Conservation (phyloP, 2,113 vertebrate species). For the Corythornis madagascariensis region DNA sequence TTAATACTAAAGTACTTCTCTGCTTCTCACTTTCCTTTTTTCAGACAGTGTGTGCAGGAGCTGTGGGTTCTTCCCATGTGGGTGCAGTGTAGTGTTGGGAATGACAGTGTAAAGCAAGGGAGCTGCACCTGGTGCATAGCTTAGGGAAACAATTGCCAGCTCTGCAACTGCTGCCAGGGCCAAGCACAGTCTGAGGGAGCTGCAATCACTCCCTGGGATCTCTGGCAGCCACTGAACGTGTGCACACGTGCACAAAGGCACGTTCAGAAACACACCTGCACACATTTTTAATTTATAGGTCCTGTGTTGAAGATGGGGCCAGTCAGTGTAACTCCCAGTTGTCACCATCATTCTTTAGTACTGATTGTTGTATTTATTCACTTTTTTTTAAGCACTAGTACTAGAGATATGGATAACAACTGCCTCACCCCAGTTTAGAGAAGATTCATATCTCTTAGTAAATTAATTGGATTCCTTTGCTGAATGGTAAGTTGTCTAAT, state of each 20-base stretch:
- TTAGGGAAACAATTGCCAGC: not conserved
- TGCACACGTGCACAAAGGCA: not conserved
- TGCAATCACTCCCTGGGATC: not conserved
- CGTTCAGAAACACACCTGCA: conserved; percentile 17
- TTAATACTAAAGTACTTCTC: not conserved
- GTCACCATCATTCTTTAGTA: not conserved
- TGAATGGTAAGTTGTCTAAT: not conserved
- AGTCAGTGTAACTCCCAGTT: not conserved
- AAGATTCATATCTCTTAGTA: not conserved
- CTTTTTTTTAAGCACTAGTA: not conserved
- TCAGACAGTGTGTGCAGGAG: not conserved
- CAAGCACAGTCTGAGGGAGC: not conserved
- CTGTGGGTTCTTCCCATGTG: not conserved
- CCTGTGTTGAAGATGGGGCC: not conserved
- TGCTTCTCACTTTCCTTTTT: not conserved
- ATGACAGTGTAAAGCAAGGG: not conserved
- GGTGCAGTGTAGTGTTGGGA: not conserved
- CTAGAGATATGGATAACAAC: not conserved
- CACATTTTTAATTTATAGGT: not conserved
- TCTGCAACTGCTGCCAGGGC: not conserved
- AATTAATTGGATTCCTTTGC: not conserved
- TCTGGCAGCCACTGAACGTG: not conserved
- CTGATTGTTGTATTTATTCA: not conserved
- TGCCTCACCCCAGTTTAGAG: not conserved
- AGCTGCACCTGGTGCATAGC: conserved; percentile 11